These are phyloP conservation scores for Chamaea fasciata DNA, from an alignment of 2,113 vertebrate species.

Conservation along the genomic window DNA sequence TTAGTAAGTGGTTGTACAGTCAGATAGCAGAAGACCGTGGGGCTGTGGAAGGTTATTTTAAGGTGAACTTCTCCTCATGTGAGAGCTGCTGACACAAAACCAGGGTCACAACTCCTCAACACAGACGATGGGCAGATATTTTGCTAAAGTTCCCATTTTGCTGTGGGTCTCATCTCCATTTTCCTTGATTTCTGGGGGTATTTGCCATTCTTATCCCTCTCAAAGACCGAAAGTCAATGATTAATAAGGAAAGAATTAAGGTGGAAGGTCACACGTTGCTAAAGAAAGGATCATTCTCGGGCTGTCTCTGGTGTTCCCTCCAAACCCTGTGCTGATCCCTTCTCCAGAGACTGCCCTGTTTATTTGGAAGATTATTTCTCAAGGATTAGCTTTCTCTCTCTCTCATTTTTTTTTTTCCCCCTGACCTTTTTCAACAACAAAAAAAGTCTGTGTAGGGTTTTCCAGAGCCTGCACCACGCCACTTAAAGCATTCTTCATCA, in stretches of 20 bases:
- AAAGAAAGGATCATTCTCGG: not conserved
- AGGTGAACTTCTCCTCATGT: not conserved
- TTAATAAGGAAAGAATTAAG: not conserved
- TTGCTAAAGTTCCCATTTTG: not conserved
- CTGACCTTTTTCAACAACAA: not conserved
- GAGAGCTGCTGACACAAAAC: not conserved
- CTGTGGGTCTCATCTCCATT: not conserved
- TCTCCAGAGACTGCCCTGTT: not conserved
- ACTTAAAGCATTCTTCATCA: not conserved
- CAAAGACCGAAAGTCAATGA: not conserved
- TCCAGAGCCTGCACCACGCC: not conserved
- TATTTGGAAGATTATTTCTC: conserved; percentile 8
- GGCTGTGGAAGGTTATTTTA: not conserved
- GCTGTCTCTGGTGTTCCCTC: not conserved
- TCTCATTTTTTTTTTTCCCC: not conserved
- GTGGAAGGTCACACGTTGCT: not conserved
- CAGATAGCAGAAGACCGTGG: too few relatives aligned
- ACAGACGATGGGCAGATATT: not conserved
- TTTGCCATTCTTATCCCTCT: not conserved
- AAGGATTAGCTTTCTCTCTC: not conserved
- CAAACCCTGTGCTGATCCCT: not conserved
- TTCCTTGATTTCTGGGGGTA: not conserved
- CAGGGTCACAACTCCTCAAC: not conserved
- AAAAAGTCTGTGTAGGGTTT: not conserved
- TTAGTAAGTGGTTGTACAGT: too few relatives aligned